A percentile compares a stretch with the other conserved stretches of the same genome.
Evolutionary conservation across 2,888 invertebrate genomes (phyloP).

Genomic region (Margaritifera margaritifera): DNA sequence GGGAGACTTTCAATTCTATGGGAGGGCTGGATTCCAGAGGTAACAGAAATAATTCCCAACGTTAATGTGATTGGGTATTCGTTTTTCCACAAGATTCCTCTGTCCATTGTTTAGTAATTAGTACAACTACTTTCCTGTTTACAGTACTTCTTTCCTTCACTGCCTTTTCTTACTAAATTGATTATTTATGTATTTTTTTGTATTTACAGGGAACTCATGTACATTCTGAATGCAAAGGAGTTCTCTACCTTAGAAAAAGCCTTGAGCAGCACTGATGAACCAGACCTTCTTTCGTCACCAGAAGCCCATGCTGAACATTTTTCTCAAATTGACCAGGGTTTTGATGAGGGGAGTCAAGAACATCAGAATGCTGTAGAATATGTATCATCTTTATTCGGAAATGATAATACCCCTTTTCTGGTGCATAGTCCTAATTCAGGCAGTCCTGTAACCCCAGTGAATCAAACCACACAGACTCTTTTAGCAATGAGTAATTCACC

Average conservation of each 20-base stretch:
- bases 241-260: slow-evolving; percentile 89
- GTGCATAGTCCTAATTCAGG: slow-evolving; percentile 43
- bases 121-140: too few species aligned
- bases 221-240: slow-evolving; percentile 89
- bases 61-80: too few species aligned
- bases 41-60: too few species aligned
- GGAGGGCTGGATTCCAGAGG: too few species aligned
- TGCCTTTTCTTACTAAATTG: not conserved
- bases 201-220: slow-evolving; percentile 83
- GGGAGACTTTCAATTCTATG: too few species aligned
- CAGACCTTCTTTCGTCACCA: slow-evolving; percentile 39
- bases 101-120: too few species aligned
- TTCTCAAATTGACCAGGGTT: slow-evolving; percentile 46
- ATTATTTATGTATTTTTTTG: not conserved
- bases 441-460: slow-evolving; percentile 48
- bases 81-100: too few species aligned
- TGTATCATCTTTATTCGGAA: too few species aligned
- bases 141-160: too few species aligned
- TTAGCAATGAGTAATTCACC: slow-evolving; percentile 12
- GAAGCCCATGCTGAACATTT: slow-evolving; percentile 16
- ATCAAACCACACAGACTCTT: slow-evolving; percentile 13
- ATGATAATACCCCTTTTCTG: slow-evolving; percentile 19
- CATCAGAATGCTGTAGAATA: not conserved
- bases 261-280: slow-evolving; percentile 87
- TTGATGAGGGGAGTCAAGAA: slow-evolving; percentile 40